phyloP scores from a whole-genome alignment of 1,140 invertebrate genomes.

The Drosophila setifemur region DNA sequence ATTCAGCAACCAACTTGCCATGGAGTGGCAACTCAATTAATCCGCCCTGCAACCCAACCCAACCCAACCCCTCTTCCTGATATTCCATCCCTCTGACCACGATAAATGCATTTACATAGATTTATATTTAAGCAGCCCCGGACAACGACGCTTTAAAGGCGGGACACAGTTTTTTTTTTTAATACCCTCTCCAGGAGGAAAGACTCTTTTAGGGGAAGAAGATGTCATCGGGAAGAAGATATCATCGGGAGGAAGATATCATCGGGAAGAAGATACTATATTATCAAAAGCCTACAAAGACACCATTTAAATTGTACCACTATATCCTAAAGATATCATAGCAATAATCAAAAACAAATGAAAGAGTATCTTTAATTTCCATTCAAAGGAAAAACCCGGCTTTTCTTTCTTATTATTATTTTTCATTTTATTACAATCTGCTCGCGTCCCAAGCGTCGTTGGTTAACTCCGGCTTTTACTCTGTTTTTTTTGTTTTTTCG shows the following conservation, averaged over 20 bases:
- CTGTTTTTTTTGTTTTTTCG: slow-evolving; percentile 8
- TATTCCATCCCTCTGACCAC: slow-evolving; percentile 11
- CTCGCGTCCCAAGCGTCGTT: slow-evolving; percentile 11
- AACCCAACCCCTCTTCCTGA: slow-evolving; percentile 64
- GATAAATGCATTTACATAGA: slow-evolving; percentile 47
- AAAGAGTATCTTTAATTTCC: too few species aligned
- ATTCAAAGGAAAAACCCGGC: too few species aligned
- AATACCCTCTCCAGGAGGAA: neutral
- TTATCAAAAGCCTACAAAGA: too few species aligned
- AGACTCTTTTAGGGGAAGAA: neutral
- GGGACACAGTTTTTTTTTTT: neutral
- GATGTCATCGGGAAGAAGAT: too few species aligned
- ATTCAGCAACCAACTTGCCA: slow-evolving; percentile 34
- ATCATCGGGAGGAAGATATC: too few species aligned
- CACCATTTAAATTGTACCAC: too few species aligned
- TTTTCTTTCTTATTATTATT: neutral
- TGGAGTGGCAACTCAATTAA: slow-evolving; percentile 66
- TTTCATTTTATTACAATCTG: slow-evolving; percentile 20
- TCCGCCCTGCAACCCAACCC: slow-evolving; percentile 14
- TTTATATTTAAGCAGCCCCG: slow-evolving; percentile 29
- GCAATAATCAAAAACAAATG: too few species aligned
- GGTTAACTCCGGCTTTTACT: slow-evolving; percentile 9
- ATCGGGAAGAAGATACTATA: too few species aligned
- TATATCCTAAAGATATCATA: too few species aligned
- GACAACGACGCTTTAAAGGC: neutral